phyloP scores from a whole-genome alignment of 23 tunicate species.

The Ascidia mentula region DNA sequence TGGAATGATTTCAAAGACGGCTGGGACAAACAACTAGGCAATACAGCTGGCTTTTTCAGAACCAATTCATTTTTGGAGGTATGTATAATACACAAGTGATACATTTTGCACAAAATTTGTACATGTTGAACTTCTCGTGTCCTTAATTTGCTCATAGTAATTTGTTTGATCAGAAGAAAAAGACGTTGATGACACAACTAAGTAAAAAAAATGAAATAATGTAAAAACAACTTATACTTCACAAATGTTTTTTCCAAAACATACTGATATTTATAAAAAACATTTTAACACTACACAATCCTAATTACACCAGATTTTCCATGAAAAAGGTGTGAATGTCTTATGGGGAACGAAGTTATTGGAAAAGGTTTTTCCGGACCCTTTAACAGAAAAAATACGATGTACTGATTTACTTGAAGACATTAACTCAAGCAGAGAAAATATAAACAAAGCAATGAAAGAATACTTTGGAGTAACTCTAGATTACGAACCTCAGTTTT shows the following conservation, averaged over 20 bases:
- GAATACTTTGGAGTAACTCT: slow-evolving; percentile 12
- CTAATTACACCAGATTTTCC: slow-evolving; percentile 1
- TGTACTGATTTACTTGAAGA: neutral
- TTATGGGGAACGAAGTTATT: slow-evolving; percentile 1
- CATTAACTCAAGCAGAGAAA: neutral
- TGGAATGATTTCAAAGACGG: slow-evolving; percentile 33
- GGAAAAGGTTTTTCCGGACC: slow-evolving; percentile 4
- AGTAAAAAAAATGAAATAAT: too few relatives aligned
- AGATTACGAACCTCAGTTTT: neutral
- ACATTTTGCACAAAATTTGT: too few relatives aligned
- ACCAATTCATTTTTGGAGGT: slow-evolving; percentile 50
- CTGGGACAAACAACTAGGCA: slow-evolving; percentile 10
- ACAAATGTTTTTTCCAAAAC: too few relatives aligned
- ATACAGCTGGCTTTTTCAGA: slow-evolving; percentile 15
- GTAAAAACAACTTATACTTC: too few relatives aligned
- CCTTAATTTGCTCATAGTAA: too few relatives aligned
- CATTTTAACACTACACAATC: too few relatives aligned
- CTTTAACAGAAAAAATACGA: neutral
- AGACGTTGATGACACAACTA: too few relatives aligned
- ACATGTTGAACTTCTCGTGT: too few relatives aligned
- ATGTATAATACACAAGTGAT: too few relatives aligned
- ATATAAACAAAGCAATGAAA: neutral
- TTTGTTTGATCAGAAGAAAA: too few relatives aligned
- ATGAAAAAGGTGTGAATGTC: neutral
- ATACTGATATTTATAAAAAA: too few relatives aligned